These are phyloP conservation scores for Dendrolimus kikuchii DNA, from an alignment of 1,140 invertebrate species.

Conservation along the genomic window DNA sequence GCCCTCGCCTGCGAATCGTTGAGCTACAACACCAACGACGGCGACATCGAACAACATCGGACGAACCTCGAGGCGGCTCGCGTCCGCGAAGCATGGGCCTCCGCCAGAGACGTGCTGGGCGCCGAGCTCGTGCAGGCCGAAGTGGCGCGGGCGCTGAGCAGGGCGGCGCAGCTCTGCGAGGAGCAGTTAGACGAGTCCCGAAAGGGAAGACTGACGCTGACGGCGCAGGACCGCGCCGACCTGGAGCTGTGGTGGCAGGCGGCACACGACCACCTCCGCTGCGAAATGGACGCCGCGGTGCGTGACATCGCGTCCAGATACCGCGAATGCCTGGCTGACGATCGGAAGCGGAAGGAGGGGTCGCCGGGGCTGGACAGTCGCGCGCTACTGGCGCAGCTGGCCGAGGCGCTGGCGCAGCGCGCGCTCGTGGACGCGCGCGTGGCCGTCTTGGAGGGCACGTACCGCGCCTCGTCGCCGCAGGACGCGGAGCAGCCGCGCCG, in stretches of 20 bases:
- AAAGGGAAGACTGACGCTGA: slow-evolving; percentile 69
- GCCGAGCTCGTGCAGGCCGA: slow-evolving; percentile 82
- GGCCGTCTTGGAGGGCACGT: slow-evolving; percentile 73
- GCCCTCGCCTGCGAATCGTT: slow-evolving; percentile 77
- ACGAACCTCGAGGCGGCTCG: slow-evolving; percentile 51
- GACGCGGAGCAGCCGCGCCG: slow-evolving; percentile 17
- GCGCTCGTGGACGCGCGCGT: slow-evolving; percentile 82
- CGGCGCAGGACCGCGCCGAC: slow-evolving; percentile 75
- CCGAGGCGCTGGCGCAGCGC: slow-evolving; percentile 83
- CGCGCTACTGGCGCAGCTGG: slow-evolving; percentile 78
- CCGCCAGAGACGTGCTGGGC: slow-evolving; percentile 80
- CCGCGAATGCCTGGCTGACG: slow-evolving; percentile 71
- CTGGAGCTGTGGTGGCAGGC: slow-evolving; percentile 80
- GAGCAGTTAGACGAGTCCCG: slow-evolving; percentile 66
- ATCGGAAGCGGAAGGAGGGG: slow-evolving; percentile 65
- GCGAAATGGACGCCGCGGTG: slow-evolving; percentile 79
- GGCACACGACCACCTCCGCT: slow-evolving; percentile 77
- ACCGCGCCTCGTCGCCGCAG: slow-evolving; percentile 41
- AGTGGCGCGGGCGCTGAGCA: slow-evolving; percentile 79
- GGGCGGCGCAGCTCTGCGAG: slow-evolving; percentile 78
- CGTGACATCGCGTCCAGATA: slow-evolving; percentile 78
- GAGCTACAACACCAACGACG: slow-evolving; percentile 63
- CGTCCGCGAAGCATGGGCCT: slow-evolving; percentile 78
- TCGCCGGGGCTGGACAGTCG: slow-evolving; percentile 63
- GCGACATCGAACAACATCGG: slow-evolving; percentile 47